Base-by-base conservation (phyloP, 1,140 invertebrate genomes). In the Pollicipes pollicipes region DNA sequence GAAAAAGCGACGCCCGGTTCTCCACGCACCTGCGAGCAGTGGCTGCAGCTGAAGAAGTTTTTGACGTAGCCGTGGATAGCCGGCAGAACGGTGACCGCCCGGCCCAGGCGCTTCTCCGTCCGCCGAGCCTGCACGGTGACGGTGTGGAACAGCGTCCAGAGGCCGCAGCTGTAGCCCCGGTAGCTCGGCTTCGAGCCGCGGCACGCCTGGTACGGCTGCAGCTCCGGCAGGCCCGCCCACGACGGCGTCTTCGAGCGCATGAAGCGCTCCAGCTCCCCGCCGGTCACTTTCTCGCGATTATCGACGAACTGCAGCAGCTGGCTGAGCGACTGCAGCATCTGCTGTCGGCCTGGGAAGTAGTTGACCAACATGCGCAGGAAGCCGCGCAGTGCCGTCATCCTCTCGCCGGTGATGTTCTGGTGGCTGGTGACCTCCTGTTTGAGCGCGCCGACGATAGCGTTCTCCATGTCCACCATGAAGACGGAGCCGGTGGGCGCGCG, bases 101-200 rank as follows among this genome's bases (percentile, higher is more conserved):
- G 72, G 70, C 76, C 72, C 80, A 80, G 77, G 21, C 82, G 79
- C 0, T n/a, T n/a, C n/a, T 85, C 85, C 68, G 88, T 87, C 28
- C 81, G 79, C 77, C 88, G 88, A 0, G 97, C 90, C 21, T 91
- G 94, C 30, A 35, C 35, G 17, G 35, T 35, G 6, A 99, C 79
- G 66, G 88, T 90, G 78, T 99, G 97, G 79, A 98, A 99, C 71
- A 96, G 82, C 58, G 86, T 90, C 97, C 97, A 99, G 26, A 99
- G 80, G 0, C 91, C 88, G 82, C 97, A 99, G 0, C 95, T 91
- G 78, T 93, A 98, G n/a, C 95, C 93, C 68, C 96, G 84, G 74
- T 78, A 83, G 68, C 83, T 81, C 1, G 86, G 79, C 66, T 83
- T 79, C 77, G 89, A 93, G 13, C 93, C 92, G 76, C 84, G 83